Evolutionary conservation across 2,113 vertebrate genomes (phyloP), one percentile per base, ranked within the genome.

Genomic region (Apistogramma diplotaenia): DNA sequence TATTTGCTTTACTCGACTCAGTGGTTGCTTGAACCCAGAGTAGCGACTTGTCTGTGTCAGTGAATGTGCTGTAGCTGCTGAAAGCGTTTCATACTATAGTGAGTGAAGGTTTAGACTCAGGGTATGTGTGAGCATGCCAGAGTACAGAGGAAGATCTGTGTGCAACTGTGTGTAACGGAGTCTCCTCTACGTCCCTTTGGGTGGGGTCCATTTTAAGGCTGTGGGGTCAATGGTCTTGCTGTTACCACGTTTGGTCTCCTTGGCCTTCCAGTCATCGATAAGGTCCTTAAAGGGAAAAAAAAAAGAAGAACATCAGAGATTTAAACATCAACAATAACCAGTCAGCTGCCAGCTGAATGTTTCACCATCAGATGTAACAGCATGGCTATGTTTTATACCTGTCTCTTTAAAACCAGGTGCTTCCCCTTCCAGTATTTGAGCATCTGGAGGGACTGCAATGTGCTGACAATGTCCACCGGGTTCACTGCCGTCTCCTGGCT

Each of bases 381-480:
- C 8, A 40, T 9, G 54, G 18, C 5, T 7, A 6, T 19, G 31
- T 54, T 46, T 75, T 77, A 8, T 88, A 95, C 98, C 96, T 99
- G 98, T 96, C 98, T 96, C 87, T 99, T 99, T 74, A 99, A 93
- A 81, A 99, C 97, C 76, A 99, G 89, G 87, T 99, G 98, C 51
- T 99, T 99, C 58, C 98, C 98, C 87, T 99, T 99, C 98, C 98
- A 99, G 90, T 99, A 99, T 78, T 99, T 99, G 61, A 99, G 97
- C 98, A 99, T 99, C 93, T 99, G 98, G 85, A 99, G 97, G 0
- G 97, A 97, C 93, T 99, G 98, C 92, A 99, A 93, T 0, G 98
- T 99, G 94, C 97, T 99, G 61, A 99, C 98, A 1, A 99, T 99
- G 92, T 99, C 98, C 25, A 99, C 98, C 0, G 98, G 98, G 93